Evolutionary conservation across 2,113 vertebrate species (phyloP).

Genomic region (Phainopepla nitens): DNA sequence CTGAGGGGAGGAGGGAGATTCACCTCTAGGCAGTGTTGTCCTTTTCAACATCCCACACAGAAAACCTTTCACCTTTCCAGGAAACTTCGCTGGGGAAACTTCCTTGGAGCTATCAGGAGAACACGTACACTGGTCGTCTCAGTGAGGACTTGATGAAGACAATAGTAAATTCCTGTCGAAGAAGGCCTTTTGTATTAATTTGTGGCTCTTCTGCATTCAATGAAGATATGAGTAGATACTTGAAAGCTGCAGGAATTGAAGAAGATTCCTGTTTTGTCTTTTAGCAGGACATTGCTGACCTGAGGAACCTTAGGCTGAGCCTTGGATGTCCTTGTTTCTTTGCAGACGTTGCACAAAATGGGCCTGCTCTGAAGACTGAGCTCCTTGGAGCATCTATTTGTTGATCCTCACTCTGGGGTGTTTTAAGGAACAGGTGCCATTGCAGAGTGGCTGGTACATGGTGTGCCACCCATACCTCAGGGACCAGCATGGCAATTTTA

Average conservation of each 20-base stretch:
- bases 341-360: background rate
- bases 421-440: background rate
- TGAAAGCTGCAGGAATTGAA: slow-evolving; percentile 58
- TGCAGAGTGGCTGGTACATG: background rate
- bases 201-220: slow-evolving; percentile 74
- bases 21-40: background rate
- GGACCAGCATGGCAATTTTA: background rate
- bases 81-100: slow-evolving; percentile 67
- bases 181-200: slow-evolving; percentile 69
- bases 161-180: slow-evolving; percentile 64
- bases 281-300: slow-evolving; percentile 29
- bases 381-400: background rate
- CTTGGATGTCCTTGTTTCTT: background rate
- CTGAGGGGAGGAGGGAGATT: background rate
- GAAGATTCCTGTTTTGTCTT: slow-evolving; percentile 73
- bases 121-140: slow-evolving; percentile 61
- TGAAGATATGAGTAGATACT: slow-evolving; percentile 65
- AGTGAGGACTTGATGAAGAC: slow-evolving; percentile 43
- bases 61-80: slow-evolving; percentile 50
- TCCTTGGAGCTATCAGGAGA: slow-evolving; percentile 75
- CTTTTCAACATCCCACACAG: background rate
- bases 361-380: background rate
- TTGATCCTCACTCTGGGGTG: background rate
- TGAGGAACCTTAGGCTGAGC: background rate
- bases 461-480: background rate